Conservation (phyloP, 2,113 vertebrate species). For the Fulica atra region DNA sequence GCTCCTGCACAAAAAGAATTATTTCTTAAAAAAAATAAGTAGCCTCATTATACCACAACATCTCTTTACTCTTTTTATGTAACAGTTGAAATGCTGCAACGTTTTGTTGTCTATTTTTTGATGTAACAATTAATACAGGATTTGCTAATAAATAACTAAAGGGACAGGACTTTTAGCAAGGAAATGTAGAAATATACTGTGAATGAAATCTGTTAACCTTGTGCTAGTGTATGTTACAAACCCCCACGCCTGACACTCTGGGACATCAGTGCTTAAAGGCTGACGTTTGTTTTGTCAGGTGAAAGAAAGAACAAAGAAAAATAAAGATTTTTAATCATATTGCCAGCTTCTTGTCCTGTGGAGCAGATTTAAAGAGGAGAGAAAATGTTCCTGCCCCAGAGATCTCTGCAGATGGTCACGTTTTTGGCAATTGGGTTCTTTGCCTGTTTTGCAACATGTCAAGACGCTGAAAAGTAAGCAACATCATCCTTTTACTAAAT, state of each 20-base stretch:
- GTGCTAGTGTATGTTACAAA: background rate
- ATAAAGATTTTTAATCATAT: background rate
- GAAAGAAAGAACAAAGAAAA: background rate
- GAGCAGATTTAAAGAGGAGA: background rate
- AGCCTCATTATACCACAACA: background rate
- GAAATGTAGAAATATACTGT: background rate
- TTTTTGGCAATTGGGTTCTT: conserved; percentile 20
- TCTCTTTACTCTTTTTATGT: background rate
- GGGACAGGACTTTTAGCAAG: background rate
- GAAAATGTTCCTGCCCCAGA: conserved; percentile 43
- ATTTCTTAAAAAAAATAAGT: background rate
- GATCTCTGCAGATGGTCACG: conserved; percentile 5
- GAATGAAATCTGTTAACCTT: background rate
- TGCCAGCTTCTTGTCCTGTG: background rate
- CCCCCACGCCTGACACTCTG: background rate
- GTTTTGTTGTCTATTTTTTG: background rate
- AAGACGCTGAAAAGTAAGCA: conserved; percentile 66
- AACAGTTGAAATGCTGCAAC: background rate
- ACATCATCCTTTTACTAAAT: background rate
- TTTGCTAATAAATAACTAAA: background rate
- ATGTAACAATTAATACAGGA: background rate
- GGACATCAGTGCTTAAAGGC: background rate
- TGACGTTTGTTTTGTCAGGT: conserved; percentile 22
- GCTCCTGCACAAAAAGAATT: background rate
- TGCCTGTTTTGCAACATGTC: conserved; percentile 15